Evolutionary conservation across 2,888 invertebrate species (phyloP).

Genomic region (Xylota sylvarum): DNA sequence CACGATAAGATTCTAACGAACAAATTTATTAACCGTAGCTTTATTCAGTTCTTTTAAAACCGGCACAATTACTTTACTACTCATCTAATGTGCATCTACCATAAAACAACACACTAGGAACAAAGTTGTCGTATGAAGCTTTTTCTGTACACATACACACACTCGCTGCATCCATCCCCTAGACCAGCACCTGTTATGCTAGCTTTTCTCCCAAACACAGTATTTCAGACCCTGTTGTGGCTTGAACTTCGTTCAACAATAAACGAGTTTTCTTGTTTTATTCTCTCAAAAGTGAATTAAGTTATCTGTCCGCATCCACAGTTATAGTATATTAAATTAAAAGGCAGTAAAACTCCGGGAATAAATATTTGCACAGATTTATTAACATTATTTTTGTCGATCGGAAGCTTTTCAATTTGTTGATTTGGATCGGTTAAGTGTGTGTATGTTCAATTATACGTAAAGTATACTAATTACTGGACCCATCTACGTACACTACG

Average conservation of each 20-base stretch:
- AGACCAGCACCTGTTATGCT: not conserved
- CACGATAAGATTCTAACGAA: too few relatives aligned
- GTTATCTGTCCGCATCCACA: not conserved
- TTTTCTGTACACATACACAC: not conserved
- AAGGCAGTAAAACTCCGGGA: not conserved
- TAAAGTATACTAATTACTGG: not conserved
- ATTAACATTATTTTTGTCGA: not conserved
- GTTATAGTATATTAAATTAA: not conserved
- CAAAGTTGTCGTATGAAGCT: not conserved
- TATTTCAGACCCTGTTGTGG: not conserved
- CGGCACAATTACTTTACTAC: too few relatives aligned
- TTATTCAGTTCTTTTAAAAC: too few relatives aligned
- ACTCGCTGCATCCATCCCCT: not conserved
- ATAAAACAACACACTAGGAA: not conserved
- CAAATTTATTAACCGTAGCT: too few relatives aligned
- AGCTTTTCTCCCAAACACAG: not conserved
- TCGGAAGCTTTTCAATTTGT: not conserved
- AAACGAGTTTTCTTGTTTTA: not conserved
- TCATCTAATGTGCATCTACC: not conserved
- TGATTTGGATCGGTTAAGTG: slow-evolving; percentile 3
- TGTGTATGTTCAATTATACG: slow-evolving; percentile 4
- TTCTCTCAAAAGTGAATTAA: not conserved
- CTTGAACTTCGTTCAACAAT: not conserved
- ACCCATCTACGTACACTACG: not conserved
- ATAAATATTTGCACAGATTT: not conserved